Evolutionary conservation across 2,888 invertebrate species (phyloP).

Genomic region (Rhagonycha fulva): DNA sequence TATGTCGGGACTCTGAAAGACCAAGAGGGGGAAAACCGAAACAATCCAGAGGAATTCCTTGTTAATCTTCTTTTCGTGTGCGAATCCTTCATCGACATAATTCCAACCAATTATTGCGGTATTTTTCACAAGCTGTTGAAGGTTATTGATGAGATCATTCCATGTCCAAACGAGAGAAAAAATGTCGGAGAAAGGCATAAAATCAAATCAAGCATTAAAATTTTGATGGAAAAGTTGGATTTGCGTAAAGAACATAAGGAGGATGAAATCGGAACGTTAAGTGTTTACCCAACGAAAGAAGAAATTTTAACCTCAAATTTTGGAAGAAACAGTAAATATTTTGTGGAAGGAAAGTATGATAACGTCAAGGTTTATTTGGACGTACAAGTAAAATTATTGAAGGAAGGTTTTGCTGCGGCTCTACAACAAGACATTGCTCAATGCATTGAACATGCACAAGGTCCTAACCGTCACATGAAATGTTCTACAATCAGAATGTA

Average conservation of each 20-base stretch:
- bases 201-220: too few species aligned
- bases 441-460: background rate
- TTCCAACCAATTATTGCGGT: conserved; percentile 38
- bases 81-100: too few species aligned
- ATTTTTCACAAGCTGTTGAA: conserved; percentile 23
- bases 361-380: conserved; percentile 75
- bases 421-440: conserved; percentile 66
- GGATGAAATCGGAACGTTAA: conserved; percentile 63
- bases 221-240: too few species aligned
- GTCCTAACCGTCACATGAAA: background rate
- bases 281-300: conserved; percentile 52
- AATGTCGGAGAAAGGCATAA: too few species aligned
- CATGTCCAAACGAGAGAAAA: too few species aligned
- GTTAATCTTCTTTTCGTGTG: too few species aligned
- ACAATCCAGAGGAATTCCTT: too few species aligned
- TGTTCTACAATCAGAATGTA: background rate
- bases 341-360: conserved; percentile 65
- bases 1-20: conserved; percentile 7
- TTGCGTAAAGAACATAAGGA: conserved; percentile 57
- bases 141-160: too few species aligned
- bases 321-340: conserved; percentile 61
- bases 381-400: conserved; percentile 74
- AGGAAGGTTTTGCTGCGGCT: conserved; percentile 80
- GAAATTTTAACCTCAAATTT: conserved; percentile 27
- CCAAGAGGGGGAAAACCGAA: too few species aligned